Percentiles rank a stretch among this genome's conserved stretches.
Conservation (phyloP, 2,797 vertebrate genomes). For the Argentina silus region DNA sequence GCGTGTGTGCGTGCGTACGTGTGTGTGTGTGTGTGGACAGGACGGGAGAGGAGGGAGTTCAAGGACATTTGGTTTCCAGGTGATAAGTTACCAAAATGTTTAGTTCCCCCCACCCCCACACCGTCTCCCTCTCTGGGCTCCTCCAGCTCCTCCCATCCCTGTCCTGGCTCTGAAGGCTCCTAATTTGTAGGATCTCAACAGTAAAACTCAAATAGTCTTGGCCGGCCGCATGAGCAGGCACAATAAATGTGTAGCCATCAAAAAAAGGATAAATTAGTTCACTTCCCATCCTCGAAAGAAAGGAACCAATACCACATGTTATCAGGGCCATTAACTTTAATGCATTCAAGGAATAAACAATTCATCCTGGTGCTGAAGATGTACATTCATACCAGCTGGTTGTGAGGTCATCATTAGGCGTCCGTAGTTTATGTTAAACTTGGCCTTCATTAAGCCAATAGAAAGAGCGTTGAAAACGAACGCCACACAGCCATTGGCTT, state of each 20-base stretch:
- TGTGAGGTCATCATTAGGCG: no score
- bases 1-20: no score
- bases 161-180: neutral
- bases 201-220: neutral
- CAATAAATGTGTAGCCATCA: neutral
- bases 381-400: no score
- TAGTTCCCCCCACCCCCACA: no score
- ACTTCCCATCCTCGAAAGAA: neutral
- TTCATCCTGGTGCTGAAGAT: neutral
- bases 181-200: neutral
- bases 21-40: neutral
- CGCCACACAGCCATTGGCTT: no score
- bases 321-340: neutral
- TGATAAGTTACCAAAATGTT: no score
- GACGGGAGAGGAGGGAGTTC: no score
- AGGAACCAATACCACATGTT: neutral
- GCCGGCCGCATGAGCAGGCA: constrained; percentile 1
- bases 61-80: no score
- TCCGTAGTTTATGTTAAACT: no score
- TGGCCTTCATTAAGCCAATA: no score
- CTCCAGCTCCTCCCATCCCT: neutral
- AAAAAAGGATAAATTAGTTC: constrained; percentile 1
- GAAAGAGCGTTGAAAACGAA: no score
- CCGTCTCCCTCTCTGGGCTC: neutral
- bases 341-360: neutral